Evolutionary conservation across 23 tunicate species (phyloP), one percentile per base, ranked within the genome.

Genomic region (Halocynthia aurantium): DNA sequence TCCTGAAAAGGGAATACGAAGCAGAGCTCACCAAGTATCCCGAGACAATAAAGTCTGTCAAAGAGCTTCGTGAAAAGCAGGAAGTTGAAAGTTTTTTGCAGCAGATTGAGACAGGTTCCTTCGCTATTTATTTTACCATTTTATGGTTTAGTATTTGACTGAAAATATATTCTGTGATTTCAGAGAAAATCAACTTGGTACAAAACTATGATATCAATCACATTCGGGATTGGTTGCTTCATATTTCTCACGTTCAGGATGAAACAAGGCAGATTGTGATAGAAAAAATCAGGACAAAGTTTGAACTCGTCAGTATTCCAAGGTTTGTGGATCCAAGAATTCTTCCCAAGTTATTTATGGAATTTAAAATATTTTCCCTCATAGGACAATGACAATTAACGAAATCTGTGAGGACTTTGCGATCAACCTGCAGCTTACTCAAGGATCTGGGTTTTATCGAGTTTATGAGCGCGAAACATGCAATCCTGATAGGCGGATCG

Each of bases 391-490:
- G 87, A 83, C 95, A 9, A 88, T 88, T 76, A 88, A 88, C 73
- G 95, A 88, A n/a, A 64, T 88, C 10, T 88, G 95, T 65, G 67
- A 83, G 87, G 81, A 87, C 17, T 64, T 83, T 58, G 95, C 80
- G 8, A 83, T 88, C 15, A 88, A 88, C 60, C 81, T 88, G 7
- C 95, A 88, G 61, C 65, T 88, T 5, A 88, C 95, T 44, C 95
- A 88, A 83, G 95, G 95, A 22, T 58, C 86, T 9, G 95, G 95
- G 8, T 88, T 88, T 74, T 88, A 83, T 53, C 81, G 95, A 73
- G 83, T 78, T 22, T 88, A 83, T 63, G 95, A 88, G 22, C 81
- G 75, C 55, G 95, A 88, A 83, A 83, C 84, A 54, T 88, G 95
- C 70, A 79, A 83, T 15, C 95, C 95, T 40, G 95, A 88, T 80